Conservation (phyloP, 2,888 invertebrate species). For the Metacarcinus magister region DNA sequence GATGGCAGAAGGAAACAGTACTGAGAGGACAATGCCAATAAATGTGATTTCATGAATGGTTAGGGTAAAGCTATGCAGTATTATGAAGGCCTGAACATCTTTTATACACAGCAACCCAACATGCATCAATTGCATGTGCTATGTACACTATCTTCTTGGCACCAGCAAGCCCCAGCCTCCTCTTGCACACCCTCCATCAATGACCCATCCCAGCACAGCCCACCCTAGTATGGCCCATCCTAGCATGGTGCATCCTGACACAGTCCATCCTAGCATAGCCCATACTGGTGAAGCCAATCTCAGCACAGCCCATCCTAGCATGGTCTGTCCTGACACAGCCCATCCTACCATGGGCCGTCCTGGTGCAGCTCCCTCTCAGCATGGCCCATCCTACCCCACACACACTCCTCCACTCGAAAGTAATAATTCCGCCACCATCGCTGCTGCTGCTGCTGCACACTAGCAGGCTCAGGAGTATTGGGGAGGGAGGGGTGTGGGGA, state of each 20-base stretch:
- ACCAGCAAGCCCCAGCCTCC: constrained; percentile 58
- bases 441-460: background rate
- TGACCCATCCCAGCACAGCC: background rate
- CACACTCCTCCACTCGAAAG: background rate
- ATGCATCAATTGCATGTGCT: constrained; percentile 72
- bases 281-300: background rate
- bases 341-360: background rate
- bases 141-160: constrained; percentile 78
- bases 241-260: background rate
- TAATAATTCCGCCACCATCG: background rate
- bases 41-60: constrained; percentile 77
- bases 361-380: constrained; percentile 11
- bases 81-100: constrained; percentile 81
- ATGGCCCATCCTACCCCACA: background rate
- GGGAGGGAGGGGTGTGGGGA: constrained; percentile 35
- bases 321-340: background rate
- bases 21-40: constrained; percentile 78
- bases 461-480: background rate
- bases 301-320: background rate
- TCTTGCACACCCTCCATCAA: background rate
- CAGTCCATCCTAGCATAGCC: background rate
- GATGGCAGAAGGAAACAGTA: constrained; percentile 75
- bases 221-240: background rate
- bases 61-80: constrained; percentile 82
- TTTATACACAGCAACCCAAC: constrained; percentile 80